Conservation (phyloP, 2,888 invertebrate species). For the Allygus modestus region DNA sequence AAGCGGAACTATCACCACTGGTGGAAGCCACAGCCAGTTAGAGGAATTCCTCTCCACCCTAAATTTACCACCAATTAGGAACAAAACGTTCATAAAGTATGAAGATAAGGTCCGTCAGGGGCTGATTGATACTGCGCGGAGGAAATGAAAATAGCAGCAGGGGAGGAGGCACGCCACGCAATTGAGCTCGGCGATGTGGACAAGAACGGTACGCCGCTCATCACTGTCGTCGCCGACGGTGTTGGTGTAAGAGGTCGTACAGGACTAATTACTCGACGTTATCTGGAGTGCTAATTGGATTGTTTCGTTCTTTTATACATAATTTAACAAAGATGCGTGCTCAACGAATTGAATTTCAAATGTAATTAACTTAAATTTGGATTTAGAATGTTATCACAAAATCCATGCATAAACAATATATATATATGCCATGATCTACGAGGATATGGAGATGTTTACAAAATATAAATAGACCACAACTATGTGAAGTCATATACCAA, state of each 20-base stretch:
- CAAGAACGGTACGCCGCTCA: conserved; percentile 39
- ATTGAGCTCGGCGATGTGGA: conserved; percentile 31
- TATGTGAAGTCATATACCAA: no score
- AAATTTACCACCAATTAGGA: conserved; percentile 30
- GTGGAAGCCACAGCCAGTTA: conserved; percentile 56
- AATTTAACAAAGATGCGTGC: not conserved
- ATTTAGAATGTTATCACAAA: not conserved
- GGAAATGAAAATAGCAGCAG: conserved; percentile 42
- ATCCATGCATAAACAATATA: not conserved
- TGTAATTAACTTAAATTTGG: not conserved
- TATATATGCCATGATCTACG: no score
- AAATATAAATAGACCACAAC: no score
- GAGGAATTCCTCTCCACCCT: conserved; percentile 46
- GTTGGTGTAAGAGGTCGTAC: conserved; percentile 49
- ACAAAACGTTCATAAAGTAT: conserved; percentile 57
- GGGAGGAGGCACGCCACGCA: conserved; percentile 42
- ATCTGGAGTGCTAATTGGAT: conserved; percentile 50
- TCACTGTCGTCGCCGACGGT: conserved; percentile 54
- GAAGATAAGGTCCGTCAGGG: conserved; percentile 6
- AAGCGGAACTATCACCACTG: conserved; percentile 56
- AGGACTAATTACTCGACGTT: conserved; percentile 44
- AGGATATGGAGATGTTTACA: no score
- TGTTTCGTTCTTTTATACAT: not conserved
- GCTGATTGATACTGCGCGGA: conserved; percentile 17
- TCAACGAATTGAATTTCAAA: not conserved